Percentiles rank a stretch among this genome's conserved stretches.
Evolutionary conservation across 2,113 vertebrate species (phyloP).

Genomic region (Mohoua ochrocephala): DNA sequence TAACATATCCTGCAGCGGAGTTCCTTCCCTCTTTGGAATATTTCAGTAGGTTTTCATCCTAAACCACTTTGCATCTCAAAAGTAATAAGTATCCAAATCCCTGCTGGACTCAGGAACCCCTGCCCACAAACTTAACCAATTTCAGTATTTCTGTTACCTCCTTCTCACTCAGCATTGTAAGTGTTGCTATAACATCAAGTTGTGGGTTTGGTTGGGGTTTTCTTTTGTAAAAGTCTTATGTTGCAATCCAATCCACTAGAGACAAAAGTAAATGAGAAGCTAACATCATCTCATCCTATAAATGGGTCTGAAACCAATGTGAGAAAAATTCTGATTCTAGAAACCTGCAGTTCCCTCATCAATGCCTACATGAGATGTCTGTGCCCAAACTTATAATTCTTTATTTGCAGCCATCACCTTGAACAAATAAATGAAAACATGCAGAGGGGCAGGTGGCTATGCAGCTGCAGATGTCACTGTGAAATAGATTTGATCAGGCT

Average conservation of each 20-base stretch:
- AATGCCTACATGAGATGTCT: neutral
- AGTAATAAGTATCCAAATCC: neutral
- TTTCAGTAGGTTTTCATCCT: neutral
- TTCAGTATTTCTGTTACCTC: neutral
- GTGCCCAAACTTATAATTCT: neutral
- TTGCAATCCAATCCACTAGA: neutral
- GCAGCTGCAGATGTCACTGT: conserved; percentile 9
- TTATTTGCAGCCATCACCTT: neutral
- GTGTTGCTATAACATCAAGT: neutral
- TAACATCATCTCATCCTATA: neutral
- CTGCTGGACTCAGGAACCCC: neutral
- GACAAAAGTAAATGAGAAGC: neutral
- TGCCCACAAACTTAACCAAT: fast-evolving
- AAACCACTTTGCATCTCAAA: neutral
- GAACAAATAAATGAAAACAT: neutral
- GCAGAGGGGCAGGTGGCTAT: conserved; percentile 9
- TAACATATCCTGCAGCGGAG: neutral
- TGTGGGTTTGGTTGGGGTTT: neutral
- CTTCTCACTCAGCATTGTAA: neutral
- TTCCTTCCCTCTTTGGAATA: neutral
- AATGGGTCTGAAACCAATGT: neutral
- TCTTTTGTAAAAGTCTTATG: neutral
- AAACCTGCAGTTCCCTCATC: neutral
- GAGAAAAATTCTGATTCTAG: neutral
- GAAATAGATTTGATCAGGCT: neutral